Conservation (phyloP, 2,888 invertebrate species). For the Sinodicranocentrus sp. region DNA sequence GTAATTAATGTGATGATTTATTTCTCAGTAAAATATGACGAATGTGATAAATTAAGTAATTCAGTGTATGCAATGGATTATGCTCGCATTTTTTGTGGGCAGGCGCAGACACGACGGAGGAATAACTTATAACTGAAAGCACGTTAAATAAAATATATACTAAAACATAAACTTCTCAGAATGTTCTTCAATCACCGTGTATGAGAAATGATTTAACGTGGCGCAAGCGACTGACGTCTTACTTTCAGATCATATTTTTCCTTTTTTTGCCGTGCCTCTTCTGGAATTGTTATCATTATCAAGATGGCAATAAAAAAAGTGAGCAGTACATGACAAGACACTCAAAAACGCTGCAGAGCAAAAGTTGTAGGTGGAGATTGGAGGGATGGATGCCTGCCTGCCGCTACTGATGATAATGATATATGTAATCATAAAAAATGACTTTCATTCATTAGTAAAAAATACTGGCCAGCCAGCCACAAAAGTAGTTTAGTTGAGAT, state of each 20-base stretch:
- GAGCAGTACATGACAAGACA: constrained; percentile 67
- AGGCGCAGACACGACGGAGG: background rate
- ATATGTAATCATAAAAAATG: constrained; percentile 42
- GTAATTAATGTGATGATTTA: constrained; percentile 57
- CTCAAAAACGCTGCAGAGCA: constrained; percentile 42
- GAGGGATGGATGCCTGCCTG: constrained; percentile 22
- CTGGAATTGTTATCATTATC: constrained; percentile 65
- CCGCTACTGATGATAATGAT: constrained; percentile 14
- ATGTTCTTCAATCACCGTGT: too few relatives aligned
- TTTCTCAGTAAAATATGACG: constrained; percentile 31
- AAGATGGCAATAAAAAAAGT: constrained; percentile 66
- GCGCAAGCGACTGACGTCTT: constrained; percentile 5
- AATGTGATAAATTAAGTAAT: constrained; percentile 36
- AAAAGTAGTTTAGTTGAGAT: constrained; percentile 1
- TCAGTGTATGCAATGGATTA: background rate
- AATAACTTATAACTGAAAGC: too few relatives aligned
- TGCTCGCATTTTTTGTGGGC: background rate
- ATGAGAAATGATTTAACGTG: too few relatives aligned
- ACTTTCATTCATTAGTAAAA: constrained; percentile 39
- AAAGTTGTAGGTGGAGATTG: constrained; percentile 53
- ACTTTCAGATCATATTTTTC: background rate
- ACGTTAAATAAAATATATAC: too few relatives aligned
- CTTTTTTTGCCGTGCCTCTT: constrained; percentile 39
- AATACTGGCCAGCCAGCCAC: background rate
- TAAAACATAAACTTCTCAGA: too few relatives aligned